Percentiles rank a stretch among this genome's conserved stretches.
Evolutionary conservation across 2,113 vertebrate genomes (phyloP).

Genomic region (Sceloporus undulatus): DNA sequence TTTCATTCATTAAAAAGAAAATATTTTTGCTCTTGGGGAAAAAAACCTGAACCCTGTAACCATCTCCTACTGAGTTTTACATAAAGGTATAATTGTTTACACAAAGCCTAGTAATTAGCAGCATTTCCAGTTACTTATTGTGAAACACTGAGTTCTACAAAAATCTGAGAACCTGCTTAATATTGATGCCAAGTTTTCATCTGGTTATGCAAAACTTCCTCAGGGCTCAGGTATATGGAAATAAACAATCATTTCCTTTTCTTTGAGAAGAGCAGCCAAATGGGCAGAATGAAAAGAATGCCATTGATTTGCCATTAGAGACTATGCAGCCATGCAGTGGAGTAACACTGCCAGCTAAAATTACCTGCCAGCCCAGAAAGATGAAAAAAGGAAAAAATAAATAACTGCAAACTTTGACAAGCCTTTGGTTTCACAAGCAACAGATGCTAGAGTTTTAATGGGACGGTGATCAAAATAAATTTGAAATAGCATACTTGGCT

Average conservation of each 20-base stretch:
- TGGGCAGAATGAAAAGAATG: conserved; percentile 27
- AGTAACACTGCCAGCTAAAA: neutral
- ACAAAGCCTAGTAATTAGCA: neutral
- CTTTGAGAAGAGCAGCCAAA: conserved; percentile 16
- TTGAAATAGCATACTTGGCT: neutral
- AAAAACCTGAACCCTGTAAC: neutral
- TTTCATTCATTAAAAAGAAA: neutral
- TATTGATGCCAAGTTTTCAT: neutral
- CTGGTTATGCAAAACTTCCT: neutral
- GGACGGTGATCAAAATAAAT: neutral
- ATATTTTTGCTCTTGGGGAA: neutral
- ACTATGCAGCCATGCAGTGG: neutral
- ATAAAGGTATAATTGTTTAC: neutral
- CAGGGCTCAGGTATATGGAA: conserved; percentile 31
- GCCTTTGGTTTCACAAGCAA: neutral
- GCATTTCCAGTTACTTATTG: neutral
- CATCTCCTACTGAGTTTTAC: neutral
- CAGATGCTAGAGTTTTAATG: neutral
- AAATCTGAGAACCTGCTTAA: neutral
- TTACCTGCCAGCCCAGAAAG: neutral
- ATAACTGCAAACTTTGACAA: neutral
- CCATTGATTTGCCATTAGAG: conserved; percentile 4
- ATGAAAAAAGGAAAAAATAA: neutral
- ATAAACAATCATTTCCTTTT: conserved; percentile 24
- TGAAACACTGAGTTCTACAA: conserved; percentile 14